Percentiles rank a stretch among this genome's conserved stretches.
These are phyloP conservation scores for Drosophila koepferae DNA, from an alignment of 2,888 invertebrate species.

Conservation along the genomic window DNA sequence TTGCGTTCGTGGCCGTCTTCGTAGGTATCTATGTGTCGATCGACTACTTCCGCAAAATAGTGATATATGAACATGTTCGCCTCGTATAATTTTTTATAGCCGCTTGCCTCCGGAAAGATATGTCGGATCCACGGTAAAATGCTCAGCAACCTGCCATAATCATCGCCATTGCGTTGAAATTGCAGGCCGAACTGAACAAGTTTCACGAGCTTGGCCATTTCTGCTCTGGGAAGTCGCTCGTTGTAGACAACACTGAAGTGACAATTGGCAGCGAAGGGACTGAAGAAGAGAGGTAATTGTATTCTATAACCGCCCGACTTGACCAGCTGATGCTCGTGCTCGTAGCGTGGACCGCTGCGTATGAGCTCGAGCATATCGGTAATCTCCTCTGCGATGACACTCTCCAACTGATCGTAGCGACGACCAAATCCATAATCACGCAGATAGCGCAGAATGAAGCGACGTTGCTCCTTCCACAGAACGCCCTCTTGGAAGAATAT, in stretches of 20 bases:
- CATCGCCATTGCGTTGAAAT: constrained; percentile 87
- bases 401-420: constrained; percentile 87
- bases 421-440: constrained; percentile 90
- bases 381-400: constrained; percentile 85
- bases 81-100: constrained; percentile 86
- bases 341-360: constrained; percentile 85
- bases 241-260: constrained; percentile 87
- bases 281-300: constrained; percentile 87
- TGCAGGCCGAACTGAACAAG: constrained; percentile 83
- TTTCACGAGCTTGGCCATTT: constrained; percentile 86
- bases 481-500: constrained; percentile 89
- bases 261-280: constrained; percentile 87
- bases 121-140: constrained; percentile 88
- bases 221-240: constrained; percentile 86
- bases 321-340: constrained; percentile 84
- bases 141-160: constrained; percentile 87
- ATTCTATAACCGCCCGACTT: constrained; percentile 77
- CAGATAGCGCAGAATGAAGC: constrained; percentile 88
- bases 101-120: constrained; percentile 87
- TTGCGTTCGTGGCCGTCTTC: constrained; percentile 86
- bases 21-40: constrained; percentile 85
- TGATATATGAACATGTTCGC: constrained; percentile 86
- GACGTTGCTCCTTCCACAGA: constrained; percentile 88
- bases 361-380: constrained; percentile 85
- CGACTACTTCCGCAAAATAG: constrained; percentile 86